These are phyloP conservation scores for Enchytraeus crypticus DNA, from an alignment of 2,888 invertebrate species.

Conservation along the genomic window DNA sequence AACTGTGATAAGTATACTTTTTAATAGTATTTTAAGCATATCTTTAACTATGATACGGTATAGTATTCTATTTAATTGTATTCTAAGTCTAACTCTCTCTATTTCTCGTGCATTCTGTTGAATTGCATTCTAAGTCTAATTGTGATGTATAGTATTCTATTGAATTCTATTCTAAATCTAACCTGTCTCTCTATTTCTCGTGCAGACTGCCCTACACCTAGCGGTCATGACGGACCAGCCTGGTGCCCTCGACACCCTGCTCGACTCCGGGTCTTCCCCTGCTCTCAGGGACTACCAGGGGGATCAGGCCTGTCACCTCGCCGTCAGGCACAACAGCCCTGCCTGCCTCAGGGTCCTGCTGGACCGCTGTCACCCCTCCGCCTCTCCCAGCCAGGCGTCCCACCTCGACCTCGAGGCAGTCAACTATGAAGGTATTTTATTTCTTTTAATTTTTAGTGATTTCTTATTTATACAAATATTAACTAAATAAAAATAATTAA, in stretches of 20 bases:
- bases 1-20: neutral
- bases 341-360: conserved; percentile 5
- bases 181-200: neutral
- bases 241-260: conserved; percentile 9
- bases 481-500: too few species aligned
- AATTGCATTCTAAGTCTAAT: neutral
- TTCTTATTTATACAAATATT: too few species aligned
- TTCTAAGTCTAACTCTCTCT: neutral
- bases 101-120: conserved; percentile 2
- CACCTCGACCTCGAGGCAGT: conserved; percentile 12
- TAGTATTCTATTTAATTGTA: neutral
- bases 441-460: too few species aligned
- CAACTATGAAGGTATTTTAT: conserved; percentile 25
- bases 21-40: neutral
- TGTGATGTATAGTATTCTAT: neutral
- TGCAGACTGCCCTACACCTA: conserved; percentile 24
- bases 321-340: conserved; percentile 8
- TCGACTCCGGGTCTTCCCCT: conserved; percentile 14
- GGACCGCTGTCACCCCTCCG: neutral
- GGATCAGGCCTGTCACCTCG: conserved; percentile 18
- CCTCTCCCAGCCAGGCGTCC: neutral
- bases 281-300: conserved; percentile 18
- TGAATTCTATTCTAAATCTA: neutral
- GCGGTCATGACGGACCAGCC: conserved; percentile 17
- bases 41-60: neutral